A percentile compares a stretch with the other conserved stretches of the same genome.
phyloP scores from a whole-genome alignment of 2,888 invertebrate genomes.

The Dryomyza anilis region DNA sequence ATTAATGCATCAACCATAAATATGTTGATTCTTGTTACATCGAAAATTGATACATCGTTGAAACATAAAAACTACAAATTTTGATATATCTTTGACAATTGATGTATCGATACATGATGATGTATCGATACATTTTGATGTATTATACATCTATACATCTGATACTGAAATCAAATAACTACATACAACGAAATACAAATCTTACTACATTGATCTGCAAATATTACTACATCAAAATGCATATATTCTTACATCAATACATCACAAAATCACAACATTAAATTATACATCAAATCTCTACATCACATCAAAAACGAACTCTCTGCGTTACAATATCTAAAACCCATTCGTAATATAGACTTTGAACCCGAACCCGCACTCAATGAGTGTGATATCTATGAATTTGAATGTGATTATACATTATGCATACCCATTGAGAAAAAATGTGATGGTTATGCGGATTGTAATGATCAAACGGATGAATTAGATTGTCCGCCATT shows the following conservation, averaged over 20 bases:
- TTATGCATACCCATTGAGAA: constrained; percentile 62
- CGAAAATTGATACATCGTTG: too few relatives aligned
- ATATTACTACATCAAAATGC: neutral
- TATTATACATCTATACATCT: too few relatives aligned
- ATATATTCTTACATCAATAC: constrained; percentile 14
- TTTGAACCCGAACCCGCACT: constrained; percentile 48
- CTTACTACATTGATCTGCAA: neutral
- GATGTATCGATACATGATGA: too few relatives aligned
- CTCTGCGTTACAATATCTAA: neutral
- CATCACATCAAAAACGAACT: constrained; percentile 12
- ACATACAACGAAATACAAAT: too few relatives aligned
- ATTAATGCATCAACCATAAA: too few relatives aligned
- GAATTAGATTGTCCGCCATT: constrained; percentile 62
- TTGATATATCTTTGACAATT: too few relatives aligned
- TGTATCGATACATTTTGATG: too few relatives aligned
- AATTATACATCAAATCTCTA: constrained; percentile 10
- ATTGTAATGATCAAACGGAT: constrained; percentile 70
- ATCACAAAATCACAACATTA: constrained; percentile 1
- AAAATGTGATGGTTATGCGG: constrained; percentile 66
- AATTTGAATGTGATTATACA: constrained; percentile 58
- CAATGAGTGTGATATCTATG: constrained; percentile 55
- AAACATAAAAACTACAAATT: too few relatives aligned
- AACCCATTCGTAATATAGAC: constrained; percentile 32
- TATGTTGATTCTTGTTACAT: too few relatives aligned
- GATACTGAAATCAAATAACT: too few relatives aligned